Percentiles rank a stretch among this genome's conserved stretches.
These are phyloP conservation scores for Tinea trinotella DNA, from an alignment of 2,888 invertebrate species.

Conservation along the genomic window DNA sequence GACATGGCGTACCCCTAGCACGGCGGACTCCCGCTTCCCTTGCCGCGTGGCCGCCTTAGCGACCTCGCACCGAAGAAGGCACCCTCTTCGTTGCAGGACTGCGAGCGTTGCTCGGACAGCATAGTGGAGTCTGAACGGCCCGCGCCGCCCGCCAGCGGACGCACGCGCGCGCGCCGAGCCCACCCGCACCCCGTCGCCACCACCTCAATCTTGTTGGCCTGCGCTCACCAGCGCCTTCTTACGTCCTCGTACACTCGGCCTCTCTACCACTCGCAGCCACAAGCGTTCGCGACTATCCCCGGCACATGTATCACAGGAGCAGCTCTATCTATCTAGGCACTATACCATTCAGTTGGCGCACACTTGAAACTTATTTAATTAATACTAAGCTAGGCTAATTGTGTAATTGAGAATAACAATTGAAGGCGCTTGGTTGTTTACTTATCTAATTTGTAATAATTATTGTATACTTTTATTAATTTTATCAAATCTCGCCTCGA, in stretches of 20 bases:
- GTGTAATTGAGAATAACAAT: conserved; percentile 46
- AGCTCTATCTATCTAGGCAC: background rate
- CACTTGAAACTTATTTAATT: conserved; percentile 43
- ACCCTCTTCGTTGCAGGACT: conserved; percentile 70
- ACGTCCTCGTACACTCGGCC: conserved; percentile 26
- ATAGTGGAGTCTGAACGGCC: conserved; percentile 59
- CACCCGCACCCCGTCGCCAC: conserved; percentile 61
- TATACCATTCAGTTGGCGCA: conserved; percentile 1
- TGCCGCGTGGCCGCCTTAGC: conserved; percentile 72
- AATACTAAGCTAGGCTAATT: conserved; percentile 27
- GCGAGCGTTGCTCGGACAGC: conserved; percentile 68
- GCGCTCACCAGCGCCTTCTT: conserved; percentile 27
- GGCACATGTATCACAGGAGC: background rate
- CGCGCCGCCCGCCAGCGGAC: conserved; percentile 56
- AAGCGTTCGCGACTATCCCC: conserved; percentile 18
- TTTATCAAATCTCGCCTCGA: conserved; percentile 38
- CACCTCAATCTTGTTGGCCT: conserved; percentile 64
- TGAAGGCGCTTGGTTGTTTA: conserved; percentile 62
- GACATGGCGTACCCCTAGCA: conserved; percentile 77
- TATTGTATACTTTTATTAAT: conserved; percentile 31
- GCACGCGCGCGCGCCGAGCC: conserved; percentile 69
- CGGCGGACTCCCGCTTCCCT: conserved; percentile 71
- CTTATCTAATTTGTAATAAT: conserved; percentile 32
- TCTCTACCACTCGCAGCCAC: conserved; percentile 25
- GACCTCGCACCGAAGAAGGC: conserved; percentile 70